Evolutionary conservation across 2,888 invertebrate genomes (phyloP).

Genomic region (Macrophya annulata): DNA sequence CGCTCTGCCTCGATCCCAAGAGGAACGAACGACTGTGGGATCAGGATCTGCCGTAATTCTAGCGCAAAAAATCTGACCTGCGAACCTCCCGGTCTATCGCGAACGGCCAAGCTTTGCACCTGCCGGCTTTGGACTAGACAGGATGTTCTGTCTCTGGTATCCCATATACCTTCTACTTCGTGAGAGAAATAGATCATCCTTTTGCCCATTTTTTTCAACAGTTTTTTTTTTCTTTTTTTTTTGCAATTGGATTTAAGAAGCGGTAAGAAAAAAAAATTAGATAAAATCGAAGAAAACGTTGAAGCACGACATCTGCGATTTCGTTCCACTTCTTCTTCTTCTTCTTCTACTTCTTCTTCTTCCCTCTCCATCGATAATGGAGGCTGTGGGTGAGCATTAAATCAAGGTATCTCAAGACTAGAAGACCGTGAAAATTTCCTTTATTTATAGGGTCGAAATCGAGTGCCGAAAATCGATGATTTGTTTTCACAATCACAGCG

Average conservation of each 20-base stretch:
- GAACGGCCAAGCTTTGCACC: conserved; percentile 58
- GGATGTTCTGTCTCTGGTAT: conserved; percentile 61
- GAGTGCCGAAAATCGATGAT: conserved; percentile 71
- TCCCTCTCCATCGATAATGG: not conserved
- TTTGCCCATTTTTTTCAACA: not conserved
- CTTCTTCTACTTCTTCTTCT: not conserved
- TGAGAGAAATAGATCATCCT: conserved; percentile 11
- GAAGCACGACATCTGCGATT: not conserved
- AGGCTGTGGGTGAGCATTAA: conserved; percentile 8
- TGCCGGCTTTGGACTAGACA: conserved; percentile 61
- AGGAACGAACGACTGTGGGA: conserved; percentile 45
- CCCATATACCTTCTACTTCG: conserved; percentile 31
- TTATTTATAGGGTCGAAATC: conserved; percentile 36
- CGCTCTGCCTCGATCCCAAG: conserved; percentile 25
- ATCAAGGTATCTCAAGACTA: conserved; percentile 9
- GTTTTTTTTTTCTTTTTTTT: not conserved
- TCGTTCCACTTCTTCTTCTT: not conserved
- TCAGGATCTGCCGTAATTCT: conserved; percentile 54
- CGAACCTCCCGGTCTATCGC: conserved; percentile 56
- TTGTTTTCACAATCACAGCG: conserved; percentile 69
- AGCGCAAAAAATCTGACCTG: conserved; percentile 60
- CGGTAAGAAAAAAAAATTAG: not conserved
- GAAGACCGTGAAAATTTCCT: conserved; percentile 47
- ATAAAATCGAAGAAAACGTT: not conserved
- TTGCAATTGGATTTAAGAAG: not conserved